A percentile compares a stretch with the other conserved stretches of the same genome.
These are phyloP conservation scores for Meandrina meandrites DNA, from an alignment of 92 coral and sea anemone genomes.

Conservation along the genomic window DNA sequence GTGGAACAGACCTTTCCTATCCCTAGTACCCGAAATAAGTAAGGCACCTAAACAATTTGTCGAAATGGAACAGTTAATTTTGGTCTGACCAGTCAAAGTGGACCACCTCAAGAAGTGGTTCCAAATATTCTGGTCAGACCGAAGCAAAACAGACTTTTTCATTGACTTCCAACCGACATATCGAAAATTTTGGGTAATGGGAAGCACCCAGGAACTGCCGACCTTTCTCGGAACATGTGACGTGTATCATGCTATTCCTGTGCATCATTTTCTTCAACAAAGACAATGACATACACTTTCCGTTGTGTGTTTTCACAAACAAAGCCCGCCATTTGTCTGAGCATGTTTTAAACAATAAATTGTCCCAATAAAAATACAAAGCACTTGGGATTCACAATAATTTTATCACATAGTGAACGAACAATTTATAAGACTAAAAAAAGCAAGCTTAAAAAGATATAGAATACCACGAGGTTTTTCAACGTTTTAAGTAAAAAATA, in stretches of 20 bases:
- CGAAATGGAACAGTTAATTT: too few species aligned
- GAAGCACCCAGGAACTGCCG: too few species aligned
- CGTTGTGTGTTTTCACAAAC: not conserved
- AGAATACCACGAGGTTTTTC: not conserved
- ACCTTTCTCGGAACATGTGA: not conserved
- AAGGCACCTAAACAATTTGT: too few species aligned
- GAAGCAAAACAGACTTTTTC: too few species aligned
- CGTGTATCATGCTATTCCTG: not conserved
- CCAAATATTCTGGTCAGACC: too few species aligned
- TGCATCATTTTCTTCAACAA: not conserved
- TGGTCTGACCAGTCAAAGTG: too few species aligned
- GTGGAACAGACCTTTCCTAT: too few species aligned
- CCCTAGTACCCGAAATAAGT: too few species aligned
- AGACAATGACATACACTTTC: not conserved
- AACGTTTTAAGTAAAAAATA: not conserved
- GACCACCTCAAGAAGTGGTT: too few species aligned
- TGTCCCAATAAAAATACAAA: not conserved
- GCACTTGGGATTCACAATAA: not conserved
- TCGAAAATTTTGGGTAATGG: too few species aligned
- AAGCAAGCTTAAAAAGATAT: not conserved
- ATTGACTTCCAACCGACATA: too few species aligned
- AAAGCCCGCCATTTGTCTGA: not conserved
- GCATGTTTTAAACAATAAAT: not conserved
- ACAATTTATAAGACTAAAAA: not conserved
- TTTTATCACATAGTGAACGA: not conserved